Evolutionary conservation across 2,888 invertebrate genomes (phyloP), one percentile per base, ranked within the genome.

Genomic region (Drosophila sordidapex): DNA sequence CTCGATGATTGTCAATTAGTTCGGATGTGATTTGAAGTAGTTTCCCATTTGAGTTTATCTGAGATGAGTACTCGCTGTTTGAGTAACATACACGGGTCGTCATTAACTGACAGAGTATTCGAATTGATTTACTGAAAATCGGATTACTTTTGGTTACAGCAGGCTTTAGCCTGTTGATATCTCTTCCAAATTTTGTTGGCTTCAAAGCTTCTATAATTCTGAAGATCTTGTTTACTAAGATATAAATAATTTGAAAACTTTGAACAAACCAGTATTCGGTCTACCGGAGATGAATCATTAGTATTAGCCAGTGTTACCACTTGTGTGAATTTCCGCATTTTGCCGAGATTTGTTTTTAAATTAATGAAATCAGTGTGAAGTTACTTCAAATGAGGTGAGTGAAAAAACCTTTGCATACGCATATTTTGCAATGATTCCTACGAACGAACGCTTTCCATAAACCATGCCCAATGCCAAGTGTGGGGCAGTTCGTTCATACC

Each of bases 341-440:
- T 29, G 11, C 31, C 10, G 63, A 59, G 60, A 74, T 74, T 65
- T 49, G 70, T 25, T 52, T 40, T 61, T 29, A 54, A 80, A 67
- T 62, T 21, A 70, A 70, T 58, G 58, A 78, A 78, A 78, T 71
- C 76, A 67, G 46, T 80, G 61, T 35, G 29, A 21, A 68, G 31
- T 10, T 25, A 5, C 53, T 48, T 18, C 27, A 52, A 66, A 62
- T 54, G 31, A 66, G 71, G 71, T 70, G 59, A 60, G 56, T 18
- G 21, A 38, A 48, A 43, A 62, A 49, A 8, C n/a, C 52, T 70
- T 40, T 51, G 18, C 40, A 54, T 58, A 51, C 46, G 25, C 40
- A 31, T 27, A 54, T 40, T 57, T 51, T 18, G 67, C 67, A 67
- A 78, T 66, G 56, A 62, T 51, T 78, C 10, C 62, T 52, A 62